phyloP scores from a whole-genome alignment of 2,797 vertebrate genomes.

The Macrochelys suwanniensis region DNA sequence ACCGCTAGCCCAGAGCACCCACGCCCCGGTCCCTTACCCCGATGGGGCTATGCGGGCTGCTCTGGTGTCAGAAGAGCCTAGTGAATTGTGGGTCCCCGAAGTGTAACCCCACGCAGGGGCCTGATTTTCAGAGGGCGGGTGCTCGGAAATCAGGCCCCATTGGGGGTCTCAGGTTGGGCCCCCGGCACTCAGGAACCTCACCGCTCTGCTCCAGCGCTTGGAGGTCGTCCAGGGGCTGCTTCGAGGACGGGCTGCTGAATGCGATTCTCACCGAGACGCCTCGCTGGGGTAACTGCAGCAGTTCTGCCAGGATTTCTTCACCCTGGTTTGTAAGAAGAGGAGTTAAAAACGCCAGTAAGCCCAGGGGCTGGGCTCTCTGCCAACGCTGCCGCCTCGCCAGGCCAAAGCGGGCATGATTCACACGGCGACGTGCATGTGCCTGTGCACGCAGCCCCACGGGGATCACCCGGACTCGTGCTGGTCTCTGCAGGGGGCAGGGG shows the following conservation, averaged over 20 bases:
- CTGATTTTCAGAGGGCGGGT: not conserved
- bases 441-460: not conserved
- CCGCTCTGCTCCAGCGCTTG: conserved; percentile 72
- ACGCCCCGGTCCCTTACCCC: not conserved
- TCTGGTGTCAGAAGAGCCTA: not conserved
- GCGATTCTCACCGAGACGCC: conserved; percentile 86
- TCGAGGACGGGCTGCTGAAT: conserved; percentile 79
- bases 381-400: not conserved
- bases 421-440: no score
- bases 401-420: not conserved
- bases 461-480: not conserved
- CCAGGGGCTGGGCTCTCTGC: not conserved
- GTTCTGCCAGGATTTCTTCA: conserved; percentile 83
- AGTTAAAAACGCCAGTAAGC: fast-evolving
- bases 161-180: not conserved
- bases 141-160: not conserved
- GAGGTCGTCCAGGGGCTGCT: conserved; percentile 77
- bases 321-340: conserved; percentile 79
- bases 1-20: not conserved
- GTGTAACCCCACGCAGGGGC: not conserved
- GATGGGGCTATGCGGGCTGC: not conserved
- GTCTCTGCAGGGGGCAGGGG: no score
- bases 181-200: conserved; percentile 41
- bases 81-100: not conserved
- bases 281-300: conserved; percentile 79